Evolutionary conservation across 2,113 vertebrate genomes (phyloP).

Genomic region (Marmota monax): DNA sequence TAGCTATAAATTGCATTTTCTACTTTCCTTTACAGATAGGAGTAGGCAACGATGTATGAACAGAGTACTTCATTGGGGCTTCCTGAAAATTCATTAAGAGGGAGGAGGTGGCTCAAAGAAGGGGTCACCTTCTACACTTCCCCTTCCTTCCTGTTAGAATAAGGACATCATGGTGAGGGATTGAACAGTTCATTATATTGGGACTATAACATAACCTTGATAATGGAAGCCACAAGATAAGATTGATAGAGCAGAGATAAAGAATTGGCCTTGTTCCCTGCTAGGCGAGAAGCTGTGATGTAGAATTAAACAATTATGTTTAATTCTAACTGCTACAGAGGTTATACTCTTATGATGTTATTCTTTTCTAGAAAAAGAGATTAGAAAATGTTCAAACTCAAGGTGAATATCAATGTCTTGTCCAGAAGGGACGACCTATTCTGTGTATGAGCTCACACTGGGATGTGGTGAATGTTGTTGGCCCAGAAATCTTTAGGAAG

Average conservation of each 20-base stretch:
- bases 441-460: neutral
- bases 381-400: constrained; percentile 15
- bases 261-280: neutral
- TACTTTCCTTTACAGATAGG: neutral
- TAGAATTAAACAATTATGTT: neutral
- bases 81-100: neutral
- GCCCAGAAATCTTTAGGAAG: constrained; percentile 21
- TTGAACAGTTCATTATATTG: neutral
- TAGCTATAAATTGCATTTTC: neutral
- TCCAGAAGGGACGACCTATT: neutral
- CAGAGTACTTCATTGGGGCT: neutral
- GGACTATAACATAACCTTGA: neutral
- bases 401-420: neutral
- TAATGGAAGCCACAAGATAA: neutral
- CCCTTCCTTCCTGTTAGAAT: neutral
- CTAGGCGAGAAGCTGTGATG: neutral
- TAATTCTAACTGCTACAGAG: neutral
- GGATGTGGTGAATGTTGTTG: neutral
- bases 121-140: neutral
- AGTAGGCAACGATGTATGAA: neutral
- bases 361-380: neutral
- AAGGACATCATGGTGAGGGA: neutral
- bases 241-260: neutral
- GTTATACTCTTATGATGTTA: neutral
- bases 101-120: neutral